phyloP scores from a whole-genome alignment of 2,888 invertebrate genomes.

The Hartigia nigra region DNA sequence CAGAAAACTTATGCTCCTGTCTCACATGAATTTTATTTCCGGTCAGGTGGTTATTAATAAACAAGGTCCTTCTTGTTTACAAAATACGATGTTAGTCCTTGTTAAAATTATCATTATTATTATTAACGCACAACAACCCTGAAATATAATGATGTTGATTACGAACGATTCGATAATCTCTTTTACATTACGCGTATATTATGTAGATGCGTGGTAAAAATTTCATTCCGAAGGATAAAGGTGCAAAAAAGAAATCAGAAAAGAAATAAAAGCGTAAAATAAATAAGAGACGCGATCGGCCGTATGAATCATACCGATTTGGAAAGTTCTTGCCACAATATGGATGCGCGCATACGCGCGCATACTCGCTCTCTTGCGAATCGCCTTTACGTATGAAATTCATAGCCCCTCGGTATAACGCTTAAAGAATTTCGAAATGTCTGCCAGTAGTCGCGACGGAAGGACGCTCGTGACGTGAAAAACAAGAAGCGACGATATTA shows the following conservation, averaged over 20 bases:
- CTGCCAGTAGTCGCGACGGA: neutral
- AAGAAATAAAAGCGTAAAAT: neutral
- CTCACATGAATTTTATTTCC: neutral
- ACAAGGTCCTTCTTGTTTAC: neutral
- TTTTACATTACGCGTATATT: neutral
- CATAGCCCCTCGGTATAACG: neutral
- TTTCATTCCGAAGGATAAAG: neutral
- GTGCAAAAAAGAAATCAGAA: no score
- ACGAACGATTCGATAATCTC: neutral
- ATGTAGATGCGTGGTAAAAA: neutral
- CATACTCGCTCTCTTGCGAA: neutral
- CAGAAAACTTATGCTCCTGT: neutral
- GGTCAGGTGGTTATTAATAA: neutral
- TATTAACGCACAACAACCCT: neutral
- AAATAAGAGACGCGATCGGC: neutral
- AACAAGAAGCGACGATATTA: neutral
- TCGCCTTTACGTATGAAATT: neutral
- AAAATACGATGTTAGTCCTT: neutral
- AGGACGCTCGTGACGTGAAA: neutral
- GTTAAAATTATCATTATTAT: neutral
- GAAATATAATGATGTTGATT: neutral
- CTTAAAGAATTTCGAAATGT: neutral
- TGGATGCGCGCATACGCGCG: neutral
- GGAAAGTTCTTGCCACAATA: neutral
- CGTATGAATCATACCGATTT: neutral